phyloP scores from a whole-genome alignment of 2,888 invertebrate genomes.

The Tineola bisselliella region DNA sequence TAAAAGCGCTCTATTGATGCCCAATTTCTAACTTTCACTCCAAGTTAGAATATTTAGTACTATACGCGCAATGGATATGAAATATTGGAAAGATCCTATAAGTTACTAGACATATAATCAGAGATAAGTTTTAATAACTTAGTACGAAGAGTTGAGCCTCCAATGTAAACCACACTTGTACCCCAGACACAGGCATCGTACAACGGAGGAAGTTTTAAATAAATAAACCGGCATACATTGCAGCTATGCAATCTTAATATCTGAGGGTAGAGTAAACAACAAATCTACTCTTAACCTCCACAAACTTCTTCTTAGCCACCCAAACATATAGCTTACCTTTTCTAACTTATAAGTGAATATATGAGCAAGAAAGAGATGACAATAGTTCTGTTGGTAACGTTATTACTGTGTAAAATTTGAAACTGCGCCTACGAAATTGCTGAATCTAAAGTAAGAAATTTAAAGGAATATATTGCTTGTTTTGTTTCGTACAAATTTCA shows the following conservation, averaged over 20 bases:
- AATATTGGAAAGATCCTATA: no score
- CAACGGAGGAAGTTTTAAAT: slow-evolving; percentile 7
- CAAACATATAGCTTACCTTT: neutral
- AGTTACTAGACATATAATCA: neutral
- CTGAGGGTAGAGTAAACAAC: slow-evolving; percentile 4
- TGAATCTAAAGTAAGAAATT: neutral
- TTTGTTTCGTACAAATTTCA: neutral
- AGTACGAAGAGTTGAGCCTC: neutral
- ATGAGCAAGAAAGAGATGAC: neutral
- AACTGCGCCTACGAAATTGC: neutral
- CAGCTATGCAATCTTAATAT: slow-evolving; percentile 10
- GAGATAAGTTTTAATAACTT: neutral
- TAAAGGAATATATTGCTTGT: neutral
- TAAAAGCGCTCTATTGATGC: no score
- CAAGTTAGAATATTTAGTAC: no score
- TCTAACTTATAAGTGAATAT: neutral
- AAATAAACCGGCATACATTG: slow-evolving; percentile 4
- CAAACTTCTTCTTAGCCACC: neutral
- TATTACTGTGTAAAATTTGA: neutral
- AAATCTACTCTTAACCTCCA: neutral
- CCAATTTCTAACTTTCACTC: no score
- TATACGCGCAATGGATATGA: no score
- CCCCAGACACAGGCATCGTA: neutral
- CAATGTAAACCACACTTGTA: neutral
- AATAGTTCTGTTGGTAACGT: neutral